Base-by-base conservation (phyloP, 2,113 vertebrate species). In the Jacana jacana region DNA sequence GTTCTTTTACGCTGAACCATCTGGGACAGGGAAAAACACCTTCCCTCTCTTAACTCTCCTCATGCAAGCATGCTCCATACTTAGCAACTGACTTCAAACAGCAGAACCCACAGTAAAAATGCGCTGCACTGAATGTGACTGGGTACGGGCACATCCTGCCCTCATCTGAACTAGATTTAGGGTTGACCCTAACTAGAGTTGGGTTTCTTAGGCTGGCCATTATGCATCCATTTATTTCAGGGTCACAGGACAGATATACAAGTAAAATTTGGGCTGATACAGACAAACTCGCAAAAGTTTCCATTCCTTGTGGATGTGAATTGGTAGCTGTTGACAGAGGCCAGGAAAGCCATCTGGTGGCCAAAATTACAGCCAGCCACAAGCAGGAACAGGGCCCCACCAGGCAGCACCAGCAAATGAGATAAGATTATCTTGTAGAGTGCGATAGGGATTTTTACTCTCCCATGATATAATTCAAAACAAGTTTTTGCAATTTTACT, bases 381-480 rank as follows among this genome's bases (percentile, higher is more conserved):
- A 20, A 31, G 14, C 16, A 63, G 7, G 30, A 88, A 14, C 0
- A 0, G 1, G 2, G 44, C 27, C n/a, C 16, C 52, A 25, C 5
- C 60, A 63, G 39, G 35, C 35, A 80, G 40, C 19, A 18, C 12
- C 66, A 61, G 31, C 77, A 88, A 86, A 69, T 4, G 6, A 25
- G 12, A 60, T 33, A 33, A 69, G 16, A 16, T 33, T 77, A 39
- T 54, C 77, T 46, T 39, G 7, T 28, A 51, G 30, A 61, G 9
- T 6, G 7, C 24, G 31, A 24, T 2, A 0, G 23, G 10, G 20
- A 57, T 75, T 7, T 31, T 13, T 66, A 54, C 28, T 31, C 3
- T 3, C 22, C 13, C 20, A 2, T 37, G 64, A 72, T 25, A 39
- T 8, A 35, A 42, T 46, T 64, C 12, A 40, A 75, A 78, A 25